Percentiles rank a stretch among this genome's conserved stretches.
phyloP scores from a whole-genome alignment of 2,113 vertebrate genomes.

The Falco punctatus region DNA sequence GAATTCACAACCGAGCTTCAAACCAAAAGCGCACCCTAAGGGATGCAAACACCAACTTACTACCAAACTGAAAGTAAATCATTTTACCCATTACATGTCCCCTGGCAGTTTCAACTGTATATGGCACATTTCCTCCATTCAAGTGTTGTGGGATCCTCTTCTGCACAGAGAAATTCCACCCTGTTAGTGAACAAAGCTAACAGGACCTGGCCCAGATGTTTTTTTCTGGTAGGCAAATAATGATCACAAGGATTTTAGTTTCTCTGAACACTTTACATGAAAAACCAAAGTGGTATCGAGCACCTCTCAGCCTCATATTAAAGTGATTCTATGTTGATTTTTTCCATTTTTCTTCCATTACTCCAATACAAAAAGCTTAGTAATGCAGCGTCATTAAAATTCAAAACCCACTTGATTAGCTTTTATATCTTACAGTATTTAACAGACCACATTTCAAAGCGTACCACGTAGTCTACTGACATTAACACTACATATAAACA shows the following conservation, averaged over 20 bases:
- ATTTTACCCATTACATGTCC: neutral
- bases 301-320: neutral
- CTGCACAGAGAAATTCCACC: neutral
- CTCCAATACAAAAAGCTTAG: slow-evolving; percentile 13
- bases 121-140: fast-evolving
- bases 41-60: neutral
- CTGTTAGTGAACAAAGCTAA: neutral
- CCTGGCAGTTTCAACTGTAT: neutral
- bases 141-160: neutral
- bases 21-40: neutral
- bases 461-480: slow-evolving; percentile 8
- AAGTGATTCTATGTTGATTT: neutral
- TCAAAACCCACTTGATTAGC: slow-evolving; percentile 33
- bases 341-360: slow-evolving; percentile 9
- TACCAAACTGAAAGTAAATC: neutral
- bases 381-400: slow-evolving; percentile 11
- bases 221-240: neutral
- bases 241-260: neutral
- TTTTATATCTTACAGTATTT: slow-evolving; percentile 53
- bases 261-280: neutral
- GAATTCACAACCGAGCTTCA: neutral
- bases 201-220: neutral
- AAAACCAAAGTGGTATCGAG: neutral
- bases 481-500: slow-evolving; percentile 63
- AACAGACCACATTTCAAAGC: slow-evolving; percentile 57